Evolutionary conservation across 2,113 vertebrate species (phyloP).

Genomic region (Zingel zingel): DNA sequence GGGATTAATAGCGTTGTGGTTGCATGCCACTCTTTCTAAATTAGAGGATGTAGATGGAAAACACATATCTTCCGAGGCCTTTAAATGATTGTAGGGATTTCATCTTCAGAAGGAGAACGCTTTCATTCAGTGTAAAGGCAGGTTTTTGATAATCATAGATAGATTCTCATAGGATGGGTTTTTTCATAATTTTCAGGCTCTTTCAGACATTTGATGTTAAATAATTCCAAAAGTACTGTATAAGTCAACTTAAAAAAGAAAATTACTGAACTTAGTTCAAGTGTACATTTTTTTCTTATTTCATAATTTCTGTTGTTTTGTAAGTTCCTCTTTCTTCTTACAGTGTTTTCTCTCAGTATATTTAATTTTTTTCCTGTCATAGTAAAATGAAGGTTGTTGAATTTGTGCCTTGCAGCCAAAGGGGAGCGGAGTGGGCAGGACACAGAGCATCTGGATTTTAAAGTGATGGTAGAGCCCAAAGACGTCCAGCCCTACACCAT

Average conservation of each 20-base stretch:
- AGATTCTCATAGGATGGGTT: too few relatives aligned
- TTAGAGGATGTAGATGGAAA: background rate
- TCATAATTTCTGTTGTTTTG: background rate
- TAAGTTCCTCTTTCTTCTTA: background rate
- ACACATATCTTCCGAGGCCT: conserved; percentile 8
- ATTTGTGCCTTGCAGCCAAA: conserved; percentile 75
- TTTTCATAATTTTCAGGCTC: too few relatives aligned
- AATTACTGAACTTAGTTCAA: background rate
- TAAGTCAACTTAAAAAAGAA: too few relatives aligned
- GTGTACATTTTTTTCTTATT: background rate
- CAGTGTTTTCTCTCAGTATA: too few relatives aligned
- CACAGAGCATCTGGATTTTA: conserved; percentile 94
- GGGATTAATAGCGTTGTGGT: background rate
- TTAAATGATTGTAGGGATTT: background rate
- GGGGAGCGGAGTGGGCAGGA: conserved; percentile 87
- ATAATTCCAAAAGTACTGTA: too few relatives aligned
- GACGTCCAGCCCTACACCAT: conserved; percentile 91
- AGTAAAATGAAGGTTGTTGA: background rate
- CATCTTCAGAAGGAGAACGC: background rate
- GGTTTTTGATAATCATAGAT: background rate
- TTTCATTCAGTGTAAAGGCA: background rate
- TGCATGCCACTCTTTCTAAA: background rate
- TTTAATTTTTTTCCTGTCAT: background rate
- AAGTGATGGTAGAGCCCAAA: conserved; percentile 96
- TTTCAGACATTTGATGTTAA: too few relatives aligned